Percentiles rank a stretch among this genome's conserved stretches.
Evolutionary conservation across 2,888 invertebrate genomes (phyloP).

Genomic region (Hydriomena furcata): DNA sequence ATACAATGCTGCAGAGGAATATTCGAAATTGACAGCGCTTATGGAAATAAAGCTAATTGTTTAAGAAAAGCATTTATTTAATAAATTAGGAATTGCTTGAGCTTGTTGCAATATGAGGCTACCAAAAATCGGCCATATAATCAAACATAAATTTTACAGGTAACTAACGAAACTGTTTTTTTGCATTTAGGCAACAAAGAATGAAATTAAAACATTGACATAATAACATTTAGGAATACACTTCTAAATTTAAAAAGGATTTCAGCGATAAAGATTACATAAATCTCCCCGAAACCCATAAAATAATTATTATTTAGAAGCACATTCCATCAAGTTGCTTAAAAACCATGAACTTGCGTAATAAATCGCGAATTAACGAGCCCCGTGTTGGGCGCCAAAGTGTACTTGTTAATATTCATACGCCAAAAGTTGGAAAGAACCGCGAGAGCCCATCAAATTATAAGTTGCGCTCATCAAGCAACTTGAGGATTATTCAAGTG

Average conservation of each 20-base stretch:
- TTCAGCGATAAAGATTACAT: neutral
- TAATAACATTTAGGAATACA: too few relatives aligned
- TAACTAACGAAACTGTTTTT: too few relatives aligned
- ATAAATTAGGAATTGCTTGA: too few relatives aligned
- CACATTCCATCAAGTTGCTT: conserved; percentile 14
- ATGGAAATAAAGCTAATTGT: too few relatives aligned
- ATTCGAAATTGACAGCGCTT: conserved; percentile 16
- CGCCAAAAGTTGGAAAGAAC: conserved; percentile 62
- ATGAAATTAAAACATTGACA: too few relatives aligned
- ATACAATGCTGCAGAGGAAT: conserved; percentile 25
- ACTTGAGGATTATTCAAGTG: conserved; percentile 3
- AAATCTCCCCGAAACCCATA: neutral
- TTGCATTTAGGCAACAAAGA: too few relatives aligned
- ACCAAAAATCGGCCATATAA: too few relatives aligned
- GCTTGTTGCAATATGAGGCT: too few relatives aligned
- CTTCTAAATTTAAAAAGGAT: too few relatives aligned
- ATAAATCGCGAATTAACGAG: conserved; percentile 35
- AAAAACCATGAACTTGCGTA: conserved; percentile 23
- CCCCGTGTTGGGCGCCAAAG: conserved; percentile 63
- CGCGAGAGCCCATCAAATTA: conserved; percentile 66
- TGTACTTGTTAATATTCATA: conserved; percentile 68
- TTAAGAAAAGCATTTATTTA: too few relatives aligned
- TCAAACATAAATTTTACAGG: too few relatives aligned
- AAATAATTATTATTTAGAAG: conserved; percentile 7
- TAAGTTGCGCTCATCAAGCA: conserved; percentile 57